Evolutionary conservation across 2,888 invertebrate species (phyloP), one percentile per base, ranked within the genome.

Genomic region (Dryocosmus kuriphilus): DNA sequence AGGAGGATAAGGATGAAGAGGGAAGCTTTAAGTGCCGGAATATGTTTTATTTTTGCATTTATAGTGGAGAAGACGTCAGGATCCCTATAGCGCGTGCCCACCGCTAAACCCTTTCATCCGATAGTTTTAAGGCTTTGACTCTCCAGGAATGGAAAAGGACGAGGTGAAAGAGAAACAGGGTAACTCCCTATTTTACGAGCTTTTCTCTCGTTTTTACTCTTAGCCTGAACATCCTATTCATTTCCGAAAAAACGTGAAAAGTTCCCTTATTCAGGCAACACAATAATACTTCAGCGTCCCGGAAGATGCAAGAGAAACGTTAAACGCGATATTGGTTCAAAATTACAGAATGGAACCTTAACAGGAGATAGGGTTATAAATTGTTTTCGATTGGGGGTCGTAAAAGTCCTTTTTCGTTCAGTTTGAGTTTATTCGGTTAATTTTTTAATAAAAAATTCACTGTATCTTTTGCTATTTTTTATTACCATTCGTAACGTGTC

Each of bases 141-240:
- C 67, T 67, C 41, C 9, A 30, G 30, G 19, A 71, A 46, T 71
- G 27, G 71, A 71, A n/a, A 24, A 24, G 57, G 14, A 22, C 3
- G 55, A 24, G 24, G 24, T 57, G 16, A 77, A 62, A 41, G 9
- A 46, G 24, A 27, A 27, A 27, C 14, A 24, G 65, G 16, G 38
- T 38, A 38, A 38, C 65, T 65, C 65, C 2, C 16, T 46, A 14
- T 46, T 67, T 27, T 46, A 22, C 38, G 4, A 35, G 7, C 62
- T 75, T 74, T 77, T 76, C 61, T 74, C 67, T 62, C 65, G 65
- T 67, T 62, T 55, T 63, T 16, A 41, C 55, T 30, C 57, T 78
- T 80, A n/a, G 32, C 30, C 22, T 77, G 32, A 71, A 30, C 30
- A 71, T 30, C n/a, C 41, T n/a, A 51, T 51, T 71, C 51, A 51